A percentile compares a stretch with the other conserved stretches of the same genome.
phyloP scores from a whole-genome alignment of 2,113 vertebrate species.

The Epinephelus moara region DNA sequence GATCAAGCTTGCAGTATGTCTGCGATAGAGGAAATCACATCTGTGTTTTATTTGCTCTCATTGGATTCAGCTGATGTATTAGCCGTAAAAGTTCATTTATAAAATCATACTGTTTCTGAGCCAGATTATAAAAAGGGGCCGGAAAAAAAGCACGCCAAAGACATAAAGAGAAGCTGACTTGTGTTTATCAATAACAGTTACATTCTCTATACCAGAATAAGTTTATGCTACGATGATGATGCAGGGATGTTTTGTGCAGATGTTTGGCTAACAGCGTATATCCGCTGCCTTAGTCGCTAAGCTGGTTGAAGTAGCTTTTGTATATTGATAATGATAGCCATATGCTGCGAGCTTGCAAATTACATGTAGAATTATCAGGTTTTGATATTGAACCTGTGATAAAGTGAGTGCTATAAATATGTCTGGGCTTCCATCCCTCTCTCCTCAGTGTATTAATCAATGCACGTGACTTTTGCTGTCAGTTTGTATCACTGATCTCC shows the following conservation, averaged over 20 bases:
- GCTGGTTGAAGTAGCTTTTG: slow-evolving; percentile 12
- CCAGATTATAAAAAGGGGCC: slow-evolving; percentile 5
- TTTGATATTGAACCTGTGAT: slow-evolving; percentile 41
- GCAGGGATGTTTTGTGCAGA: slow-evolving; percentile 3
- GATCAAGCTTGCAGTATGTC: slow-evolving; percentile 17
- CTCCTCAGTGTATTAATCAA: slow-evolving; percentile 39
- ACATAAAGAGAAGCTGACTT: neutral
- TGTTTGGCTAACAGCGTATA: neutral
- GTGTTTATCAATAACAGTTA: slow-evolving; percentile 18
- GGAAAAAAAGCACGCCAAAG: neutral
- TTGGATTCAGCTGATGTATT: slow-evolving; percentile 26
- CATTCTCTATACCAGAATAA: neutral
- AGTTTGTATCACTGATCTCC: neutral
- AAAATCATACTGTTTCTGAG: slow-evolving; percentile 12
- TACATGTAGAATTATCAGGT: slow-evolving; percentile 40
- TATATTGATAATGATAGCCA: slow-evolving; percentile 39
- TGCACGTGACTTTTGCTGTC: slow-evolving; percentile 36
- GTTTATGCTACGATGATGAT: neutral
- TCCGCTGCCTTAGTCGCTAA: slow-evolving; percentile 6
- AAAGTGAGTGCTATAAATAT: slow-evolving; percentile 45
- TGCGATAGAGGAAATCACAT: slow-evolving; percentile 32
- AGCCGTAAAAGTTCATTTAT: slow-evolving; percentile 25
- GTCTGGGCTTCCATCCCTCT: slow-evolving; percentile 32
- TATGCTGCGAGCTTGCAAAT: slow-evolving; percentile 35
- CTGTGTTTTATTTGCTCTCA: slow-evolving; percentile 36